A percentile compares a stretch with the other conserved stretches of the same genome.
phyloP scores from a whole-genome alignment of 2,113 vertebrate genomes.

The Platycercus adscitus region DNA sequence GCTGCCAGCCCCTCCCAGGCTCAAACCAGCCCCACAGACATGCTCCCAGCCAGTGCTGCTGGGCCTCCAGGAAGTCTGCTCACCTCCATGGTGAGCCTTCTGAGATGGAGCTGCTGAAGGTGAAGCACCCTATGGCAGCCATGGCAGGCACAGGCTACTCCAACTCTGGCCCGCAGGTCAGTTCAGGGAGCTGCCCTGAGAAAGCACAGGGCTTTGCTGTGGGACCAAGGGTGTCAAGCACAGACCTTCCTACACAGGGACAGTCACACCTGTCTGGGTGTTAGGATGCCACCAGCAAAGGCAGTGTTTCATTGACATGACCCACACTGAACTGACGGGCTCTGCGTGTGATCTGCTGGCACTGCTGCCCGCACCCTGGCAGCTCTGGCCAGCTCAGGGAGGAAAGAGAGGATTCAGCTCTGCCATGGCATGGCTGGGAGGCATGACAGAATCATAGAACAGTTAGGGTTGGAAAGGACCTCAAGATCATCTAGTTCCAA shows the following conservation, averaged over 20 bases:
- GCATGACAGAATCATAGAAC: background rate
- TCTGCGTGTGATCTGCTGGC: background rate
- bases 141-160: background rate
- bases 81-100: too few species aligned
- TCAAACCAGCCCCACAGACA: background rate
- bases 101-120: background rate
- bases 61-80: background rate
- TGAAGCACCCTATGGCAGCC: accelerated
- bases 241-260: background rate
- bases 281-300: background rate
- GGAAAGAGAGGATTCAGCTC: background rate
- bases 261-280: background rate
- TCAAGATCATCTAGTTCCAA: too few species aligned
- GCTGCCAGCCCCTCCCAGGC: background rate
- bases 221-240: background rate
- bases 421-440: background rate
- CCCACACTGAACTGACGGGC: background rate
- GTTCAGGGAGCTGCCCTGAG: background rate
- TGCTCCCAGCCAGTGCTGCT: background rate
- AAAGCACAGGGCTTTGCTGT: background rate
- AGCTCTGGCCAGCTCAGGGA: background rate
- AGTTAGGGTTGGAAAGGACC: too few species aligned
- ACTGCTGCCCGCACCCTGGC: background rate
- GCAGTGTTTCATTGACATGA: accelerated
- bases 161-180: accelerated